phyloP scores from a whole-genome alignment of 2,888 invertebrate genomes.

The Taenaris catops region DNA sequence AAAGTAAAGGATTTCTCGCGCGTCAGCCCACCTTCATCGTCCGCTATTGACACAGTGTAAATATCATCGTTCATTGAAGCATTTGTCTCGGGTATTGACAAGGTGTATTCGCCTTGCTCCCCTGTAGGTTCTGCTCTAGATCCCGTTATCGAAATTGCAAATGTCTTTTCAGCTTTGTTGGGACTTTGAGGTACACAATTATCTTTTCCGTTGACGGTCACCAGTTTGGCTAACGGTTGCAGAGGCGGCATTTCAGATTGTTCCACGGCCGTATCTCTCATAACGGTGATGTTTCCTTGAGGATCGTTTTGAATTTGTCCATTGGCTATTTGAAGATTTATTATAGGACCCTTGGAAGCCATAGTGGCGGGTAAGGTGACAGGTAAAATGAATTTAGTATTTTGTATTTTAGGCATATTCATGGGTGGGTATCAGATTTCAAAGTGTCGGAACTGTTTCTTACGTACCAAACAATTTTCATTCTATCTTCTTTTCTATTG shows the following conservation, averaged over 20 bases:
- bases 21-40: conserved; percentile 60
- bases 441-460: no score
- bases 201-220: conserved; percentile 55
- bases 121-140: conserved; percentile 72
- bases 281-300: conserved; percentile 81
- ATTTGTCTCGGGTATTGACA: conserved; percentile 74
- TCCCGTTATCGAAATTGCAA: conserved; percentile 60
- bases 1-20: conserved; percentile 64
- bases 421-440: no score
- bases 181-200: conserved; percentile 42
- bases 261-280: conserved; percentile 65
- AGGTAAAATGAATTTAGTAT: conserved; percentile 76
- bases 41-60: conserved; percentile 73
- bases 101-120: conserved; percentile 69
- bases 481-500: no score
- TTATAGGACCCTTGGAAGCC: conserved; percentile 79
- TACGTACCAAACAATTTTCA: no score
- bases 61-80: conserved; percentile 75
- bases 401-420: conserved; percentile 78
- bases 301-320: conserved; percentile 81
- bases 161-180: conserved; percentile 54
- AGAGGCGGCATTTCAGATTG: conserved; percentile 61
- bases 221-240: conserved; percentile 56
- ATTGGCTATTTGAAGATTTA: conserved; percentile 84
- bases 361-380: conserved; percentile 74